Conservation (phyloP, 2,113 vertebrate genomes). For the Petrocephalus microphthalmus region DNA sequence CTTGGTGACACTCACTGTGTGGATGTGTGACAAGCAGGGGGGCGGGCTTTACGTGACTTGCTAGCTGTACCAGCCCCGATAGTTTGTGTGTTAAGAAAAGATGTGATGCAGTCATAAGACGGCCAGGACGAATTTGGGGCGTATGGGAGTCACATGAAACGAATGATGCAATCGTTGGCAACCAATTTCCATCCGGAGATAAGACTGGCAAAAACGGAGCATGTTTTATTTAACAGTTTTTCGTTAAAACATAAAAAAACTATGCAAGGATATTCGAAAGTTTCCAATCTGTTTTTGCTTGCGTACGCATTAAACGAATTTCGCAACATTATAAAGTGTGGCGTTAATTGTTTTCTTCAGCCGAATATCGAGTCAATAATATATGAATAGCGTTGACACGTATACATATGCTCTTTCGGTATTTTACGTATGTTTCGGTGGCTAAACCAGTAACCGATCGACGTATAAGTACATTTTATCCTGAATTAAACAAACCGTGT, state of each 20-base stretch:
- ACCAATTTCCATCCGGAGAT: conserved; percentile 73
- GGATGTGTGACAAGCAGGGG: fast-evolving
- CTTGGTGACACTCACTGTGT: conserved; percentile 68
- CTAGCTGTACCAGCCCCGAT: conserved; percentile 46
- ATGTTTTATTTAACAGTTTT: conserved; percentile 76
- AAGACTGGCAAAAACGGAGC: conserved; percentile 71
- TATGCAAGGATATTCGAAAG: conserved; percentile 61
- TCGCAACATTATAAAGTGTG: conserved; percentile 9
- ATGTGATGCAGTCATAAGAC: conserved; percentile 75
- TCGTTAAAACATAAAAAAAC: conserved; percentile 65
- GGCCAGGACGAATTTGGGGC: conserved; percentile 77
- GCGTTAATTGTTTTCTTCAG: conserved; percentile 6
- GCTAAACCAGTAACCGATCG: neutral
- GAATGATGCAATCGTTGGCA: conserved; percentile 79
- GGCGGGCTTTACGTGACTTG: conserved; percentile 25
- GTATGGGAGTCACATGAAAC: conserved; percentile 78
- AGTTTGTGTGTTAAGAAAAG: conserved; percentile 62
- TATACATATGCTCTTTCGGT: neutral
- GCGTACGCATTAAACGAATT: conserved; percentile 38
- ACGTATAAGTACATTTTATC: neutral
- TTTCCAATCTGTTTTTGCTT: conserved; percentile 46
- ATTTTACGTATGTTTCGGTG: neutral
- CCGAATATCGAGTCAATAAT: neutral
- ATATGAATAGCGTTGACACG: neutral
- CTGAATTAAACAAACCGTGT: neutral